These are phyloP conservation scores for Planiliza haematocheilus DNA, from an alignment of 2,113 vertebrate species.

Conservation along the genomic window DNA sequence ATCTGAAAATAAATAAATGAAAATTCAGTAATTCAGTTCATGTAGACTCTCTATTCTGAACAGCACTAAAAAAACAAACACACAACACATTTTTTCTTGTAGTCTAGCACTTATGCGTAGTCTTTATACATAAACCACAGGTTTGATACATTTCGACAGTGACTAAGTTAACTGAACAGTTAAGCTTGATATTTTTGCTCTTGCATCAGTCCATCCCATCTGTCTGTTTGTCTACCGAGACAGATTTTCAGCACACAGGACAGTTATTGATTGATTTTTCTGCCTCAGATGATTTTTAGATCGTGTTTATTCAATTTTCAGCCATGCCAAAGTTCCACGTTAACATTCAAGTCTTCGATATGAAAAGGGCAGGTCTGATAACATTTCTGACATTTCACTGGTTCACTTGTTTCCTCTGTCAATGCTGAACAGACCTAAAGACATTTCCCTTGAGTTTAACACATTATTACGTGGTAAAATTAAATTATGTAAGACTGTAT, in stretches of 20 bases:
- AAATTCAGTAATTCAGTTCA: too few species aligned
- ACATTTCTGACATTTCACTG: conserved; percentile 23
- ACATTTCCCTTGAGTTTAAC: background rate
- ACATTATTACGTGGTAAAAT: background rate
- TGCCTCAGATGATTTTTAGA: conserved; percentile 30
- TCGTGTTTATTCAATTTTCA: conserved; percentile 1
- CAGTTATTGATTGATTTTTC: conserved; percentile 35
- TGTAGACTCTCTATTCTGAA: too few species aligned
- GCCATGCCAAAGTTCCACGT: background rate
- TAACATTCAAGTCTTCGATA: conserved; percentile 17
- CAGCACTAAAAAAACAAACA: too few species aligned
- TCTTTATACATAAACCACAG: too few species aligned
- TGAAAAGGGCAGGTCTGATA: conserved; percentile 23
- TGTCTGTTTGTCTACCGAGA: background rate
- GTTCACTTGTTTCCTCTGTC: background rate
- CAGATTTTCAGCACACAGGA: conserved; percentile 1
- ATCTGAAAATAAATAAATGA: too few species aligned
- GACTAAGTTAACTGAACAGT: background rate
- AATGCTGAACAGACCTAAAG: background rate
- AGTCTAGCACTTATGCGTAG: too few species aligned
- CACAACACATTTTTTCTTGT: too few species aligned
- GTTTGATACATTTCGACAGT: background rate
- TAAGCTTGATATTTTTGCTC: conserved; percentile 1
- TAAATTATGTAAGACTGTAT: too few species aligned
- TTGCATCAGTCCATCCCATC: background rate